Percentiles rank a stretch among this genome's conserved stretches.
phyloP scores from a whole-genome alignment of 2,888 invertebrate species.

The Zelleria hepariella region DNA sequence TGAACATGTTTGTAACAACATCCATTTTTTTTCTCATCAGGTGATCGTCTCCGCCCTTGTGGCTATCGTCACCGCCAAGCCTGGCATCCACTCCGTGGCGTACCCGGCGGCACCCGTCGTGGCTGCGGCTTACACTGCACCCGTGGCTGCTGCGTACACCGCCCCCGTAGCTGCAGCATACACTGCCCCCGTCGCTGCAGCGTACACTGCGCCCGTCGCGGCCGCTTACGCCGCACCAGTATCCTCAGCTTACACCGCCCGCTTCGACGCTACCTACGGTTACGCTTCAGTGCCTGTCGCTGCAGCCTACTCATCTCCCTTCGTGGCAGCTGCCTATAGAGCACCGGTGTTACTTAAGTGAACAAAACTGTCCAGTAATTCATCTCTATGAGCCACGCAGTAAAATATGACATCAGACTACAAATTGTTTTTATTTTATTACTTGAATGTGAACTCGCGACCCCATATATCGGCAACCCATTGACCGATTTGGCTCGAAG shows the following conservation, averaged over 20 bases:
- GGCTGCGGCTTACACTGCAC: conserved; percentile 28
- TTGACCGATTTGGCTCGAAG: too few relatives aligned
- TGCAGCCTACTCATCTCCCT: conserved; percentile 17
- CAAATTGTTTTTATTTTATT: background rate
- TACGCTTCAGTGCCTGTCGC: background rate
- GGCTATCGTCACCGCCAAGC: conserved; percentile 52
- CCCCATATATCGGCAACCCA: too few relatives aligned
- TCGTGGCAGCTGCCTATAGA: background rate
- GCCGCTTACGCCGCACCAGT: conserved; percentile 13
- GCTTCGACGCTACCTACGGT: background rate
- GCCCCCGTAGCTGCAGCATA: conserved; percentile 39
- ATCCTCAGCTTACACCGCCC: conserved; percentile 12
- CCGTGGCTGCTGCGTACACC: conserved; percentile 30
- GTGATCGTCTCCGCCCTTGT: conserved; percentile 46
- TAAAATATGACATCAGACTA: background rate
- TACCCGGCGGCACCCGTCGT: conserved; percentile 32
- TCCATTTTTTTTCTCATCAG: conserved; percentile 26
- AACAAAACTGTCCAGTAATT: background rate
- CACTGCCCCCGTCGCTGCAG: conserved; percentile 38
- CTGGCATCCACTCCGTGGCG: conserved; percentile 46
- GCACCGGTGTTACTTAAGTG: background rate
- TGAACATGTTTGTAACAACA: too few relatives aligned
- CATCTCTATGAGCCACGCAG: too few relatives aligned
- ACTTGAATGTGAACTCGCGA: too few relatives aligned
- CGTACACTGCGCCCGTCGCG: conserved; percentile 40